Percentiles rank a stretch among this genome's conserved stretches.
Conservation (phyloP, 2,797 vertebrate species). For the Darevskia nairensis region DNA sequence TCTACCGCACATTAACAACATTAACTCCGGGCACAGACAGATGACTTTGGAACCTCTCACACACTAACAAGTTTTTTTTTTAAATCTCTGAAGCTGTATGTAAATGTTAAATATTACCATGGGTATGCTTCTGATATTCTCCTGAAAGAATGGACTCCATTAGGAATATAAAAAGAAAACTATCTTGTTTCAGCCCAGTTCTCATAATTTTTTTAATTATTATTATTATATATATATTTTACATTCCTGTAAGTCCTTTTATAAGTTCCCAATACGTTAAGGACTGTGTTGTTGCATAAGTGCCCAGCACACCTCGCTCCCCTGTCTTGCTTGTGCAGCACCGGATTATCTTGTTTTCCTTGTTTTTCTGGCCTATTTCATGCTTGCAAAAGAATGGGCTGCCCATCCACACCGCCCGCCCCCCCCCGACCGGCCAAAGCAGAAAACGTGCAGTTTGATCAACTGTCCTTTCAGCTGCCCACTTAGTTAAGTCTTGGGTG, state of each 20-base stretch:
- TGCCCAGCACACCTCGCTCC: background rate
- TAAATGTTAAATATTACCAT: background rate
- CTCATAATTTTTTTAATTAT: background rate
- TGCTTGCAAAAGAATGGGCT: background rate
- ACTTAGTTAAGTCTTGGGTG: background rate
- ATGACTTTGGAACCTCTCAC: no score
- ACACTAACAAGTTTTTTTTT: no score
- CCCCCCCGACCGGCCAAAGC: background rate
- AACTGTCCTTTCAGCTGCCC: background rate
- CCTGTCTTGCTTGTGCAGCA: background rate
- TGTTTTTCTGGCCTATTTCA: background rate
- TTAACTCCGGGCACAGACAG: background rate
- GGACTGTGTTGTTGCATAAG: background rate
- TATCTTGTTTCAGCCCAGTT: background rate
- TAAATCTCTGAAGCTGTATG: no score
- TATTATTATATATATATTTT: no score
- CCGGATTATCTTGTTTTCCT: constrained; percentile 7
- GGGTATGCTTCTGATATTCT: background rate
- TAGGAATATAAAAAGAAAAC: background rate
- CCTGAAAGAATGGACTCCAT: background rate
- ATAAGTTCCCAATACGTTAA: background rate
- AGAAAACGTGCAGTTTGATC: background rate
- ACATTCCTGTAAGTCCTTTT: background rate
- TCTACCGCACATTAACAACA: background rate
- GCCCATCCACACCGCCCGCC: background rate